Percentiles rank a stretch among this genome's conserved stretches.
Evolutionary conservation across 2,888 invertebrate species (phyloP).

Genomic region (Ectemnius continuus): DNA sequence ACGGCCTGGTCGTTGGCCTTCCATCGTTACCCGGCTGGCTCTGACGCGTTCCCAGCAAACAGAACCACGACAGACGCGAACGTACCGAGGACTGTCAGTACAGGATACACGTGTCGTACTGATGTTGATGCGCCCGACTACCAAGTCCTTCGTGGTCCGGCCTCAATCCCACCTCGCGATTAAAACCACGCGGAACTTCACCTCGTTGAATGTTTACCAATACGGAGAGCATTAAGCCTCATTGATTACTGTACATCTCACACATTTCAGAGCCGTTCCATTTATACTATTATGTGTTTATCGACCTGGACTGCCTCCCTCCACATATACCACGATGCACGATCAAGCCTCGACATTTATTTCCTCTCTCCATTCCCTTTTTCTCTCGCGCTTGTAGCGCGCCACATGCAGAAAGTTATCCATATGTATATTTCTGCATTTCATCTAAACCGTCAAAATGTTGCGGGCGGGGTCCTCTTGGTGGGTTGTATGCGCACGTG

Average conservation of each 20-base stretch:
- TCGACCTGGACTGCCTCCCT: too few relatives aligned
- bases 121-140: slow-evolving; percentile 21
- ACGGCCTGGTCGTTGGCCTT: background rate
- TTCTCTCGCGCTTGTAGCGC: background rate
- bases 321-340: too few relatives aligned
- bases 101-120: slow-evolving; percentile 27
- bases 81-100: slow-evolving; percentile 18
- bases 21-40: slow-evolving; percentile 4
- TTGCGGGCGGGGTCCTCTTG: slow-evolving; percentile 11
- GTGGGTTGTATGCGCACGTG: slow-evolving; percentile 45
- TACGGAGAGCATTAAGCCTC: too few relatives aligned
- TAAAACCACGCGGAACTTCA: too few relatives aligned
- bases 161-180: background rate
- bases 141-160: background rate
- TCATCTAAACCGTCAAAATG: slow-evolving; percentile 22
- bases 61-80: background rate
- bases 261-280: too few relatives aligned
- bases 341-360: too few relatives aligned
- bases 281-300: too few relatives aligned
- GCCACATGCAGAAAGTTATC: background rate
- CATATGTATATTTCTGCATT: background rate
- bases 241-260: too few relatives aligned
- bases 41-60: background rate
- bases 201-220: too few relatives aligned
- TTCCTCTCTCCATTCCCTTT: background rate